Conservation (phyloP, 2,888 invertebrate genomes). For the Synanthedon formicaeformis region DNA sequence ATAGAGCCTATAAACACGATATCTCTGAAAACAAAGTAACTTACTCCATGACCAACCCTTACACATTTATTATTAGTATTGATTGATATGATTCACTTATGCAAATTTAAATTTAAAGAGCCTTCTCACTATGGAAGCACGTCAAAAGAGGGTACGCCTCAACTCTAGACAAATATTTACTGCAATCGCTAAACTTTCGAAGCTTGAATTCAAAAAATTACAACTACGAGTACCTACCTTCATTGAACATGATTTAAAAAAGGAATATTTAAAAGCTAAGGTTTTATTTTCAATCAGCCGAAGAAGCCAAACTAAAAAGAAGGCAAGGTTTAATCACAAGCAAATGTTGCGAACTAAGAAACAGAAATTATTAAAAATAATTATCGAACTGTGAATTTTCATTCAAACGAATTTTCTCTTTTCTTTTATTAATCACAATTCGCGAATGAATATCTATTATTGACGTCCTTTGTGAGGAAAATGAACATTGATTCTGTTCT, state of each 20-base stretch:
- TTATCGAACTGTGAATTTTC: slow-evolving; percentile 4
- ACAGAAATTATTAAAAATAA: neutral
- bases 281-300: neutral
- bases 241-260: neutral
- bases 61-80: no score
- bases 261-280: neutral
- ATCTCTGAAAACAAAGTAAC: no score
- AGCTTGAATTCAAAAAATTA: no score
- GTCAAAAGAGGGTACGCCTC: no score
- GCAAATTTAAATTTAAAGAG: no score
- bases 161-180: no score
- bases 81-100: no score
- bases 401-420: neutral
- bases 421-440: slow-evolving; percentile 1
- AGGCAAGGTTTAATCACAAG: neutral
- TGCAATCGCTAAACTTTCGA: no score
- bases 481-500: neutral
- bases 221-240: no score
- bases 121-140: no score
- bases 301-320: neutral
- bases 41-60: no score
- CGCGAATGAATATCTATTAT: slow-evolving; percentile 1
- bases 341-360: neutral
- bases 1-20: no score
- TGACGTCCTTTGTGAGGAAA: neutral